Conservation (phyloP, 2,113 vertebrate genomes). For the Cephalopholis sonnerati region DNA sequence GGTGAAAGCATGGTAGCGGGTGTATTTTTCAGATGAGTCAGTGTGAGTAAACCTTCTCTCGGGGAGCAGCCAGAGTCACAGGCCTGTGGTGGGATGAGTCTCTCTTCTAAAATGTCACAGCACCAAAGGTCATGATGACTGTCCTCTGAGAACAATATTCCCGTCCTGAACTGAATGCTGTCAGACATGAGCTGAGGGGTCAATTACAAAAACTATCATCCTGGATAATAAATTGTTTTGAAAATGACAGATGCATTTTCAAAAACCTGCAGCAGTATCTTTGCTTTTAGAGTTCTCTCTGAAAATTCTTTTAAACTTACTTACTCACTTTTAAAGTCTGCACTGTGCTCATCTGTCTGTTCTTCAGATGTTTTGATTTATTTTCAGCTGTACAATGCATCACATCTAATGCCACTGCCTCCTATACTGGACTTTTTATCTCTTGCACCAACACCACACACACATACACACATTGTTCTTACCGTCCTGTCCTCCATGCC, state of each 20-base stretch:
- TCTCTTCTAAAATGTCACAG: conserved; percentile 9
- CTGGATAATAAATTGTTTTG: not conserved
- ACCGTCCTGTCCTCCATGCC: conserved; percentile 92
- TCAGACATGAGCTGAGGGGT: not conserved
- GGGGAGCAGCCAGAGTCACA: too few relatives aligned
- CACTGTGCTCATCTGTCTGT: not conserved
- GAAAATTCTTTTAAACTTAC: too few relatives aligned
- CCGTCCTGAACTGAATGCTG: not conserved
- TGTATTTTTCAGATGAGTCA: too few relatives aligned
- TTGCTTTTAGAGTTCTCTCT: not conserved
- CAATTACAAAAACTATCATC: not conserved
- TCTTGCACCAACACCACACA: not conserved
- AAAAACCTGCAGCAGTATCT: not conserved
- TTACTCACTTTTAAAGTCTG: not conserved
- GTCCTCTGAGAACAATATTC: not conserved
- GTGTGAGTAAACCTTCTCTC: too few relatives aligned
- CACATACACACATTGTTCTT: conserved; percentile 50
- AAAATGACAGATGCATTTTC: not conserved
- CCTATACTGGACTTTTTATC: not conserved
- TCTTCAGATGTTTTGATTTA: not conserved
- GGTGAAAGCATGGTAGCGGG: too few relatives aligned
- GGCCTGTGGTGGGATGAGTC: conserved; percentile 12
- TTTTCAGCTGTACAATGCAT: not conserved
- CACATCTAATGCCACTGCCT: not conserved
- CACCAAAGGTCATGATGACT: conserved; percentile 20